Evolutionary conservation across 30 jellyfish, hydroid and myxozoan genomes (phyloP).

Genomic region (Catostylus mosaicus): DNA sequence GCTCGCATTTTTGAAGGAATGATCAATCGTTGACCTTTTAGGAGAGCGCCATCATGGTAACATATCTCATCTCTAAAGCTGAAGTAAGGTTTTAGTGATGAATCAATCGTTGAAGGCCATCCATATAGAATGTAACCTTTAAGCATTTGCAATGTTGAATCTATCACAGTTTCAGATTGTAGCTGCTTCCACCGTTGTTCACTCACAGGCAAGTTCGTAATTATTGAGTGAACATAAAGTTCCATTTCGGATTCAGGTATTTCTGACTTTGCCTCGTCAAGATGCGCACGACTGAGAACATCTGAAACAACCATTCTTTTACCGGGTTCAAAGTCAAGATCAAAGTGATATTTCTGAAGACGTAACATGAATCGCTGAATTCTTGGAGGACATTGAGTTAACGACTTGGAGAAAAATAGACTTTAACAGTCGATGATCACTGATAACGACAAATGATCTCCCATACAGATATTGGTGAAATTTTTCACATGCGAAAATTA

Average conservation of each 20-base stretch:
- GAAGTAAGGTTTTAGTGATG: conserved; percentile 11
- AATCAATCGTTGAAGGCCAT: neutral
- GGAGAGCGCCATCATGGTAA: conserved; percentile 3
- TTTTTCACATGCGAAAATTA: neutral
- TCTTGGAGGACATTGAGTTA: conserved; percentile 42
- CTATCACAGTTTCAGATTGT: neutral
- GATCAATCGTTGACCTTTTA: conserved; percentile 35
- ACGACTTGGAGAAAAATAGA: conserved; percentile 20
- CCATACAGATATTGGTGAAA: conserved; percentile 54
- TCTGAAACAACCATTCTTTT: conserved; percentile 28
- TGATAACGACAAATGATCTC: conserved; percentile 11
- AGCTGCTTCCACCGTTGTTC: neutral
- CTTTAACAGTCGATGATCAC: conserved; percentile 51
- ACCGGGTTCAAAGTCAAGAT: conserved; percentile 14
- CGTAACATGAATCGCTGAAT: conserved; percentile 33
- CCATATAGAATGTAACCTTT: conserved; percentile 18
- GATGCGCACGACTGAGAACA: conserved; percentile 66
- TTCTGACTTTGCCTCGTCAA: conserved; percentile 27
- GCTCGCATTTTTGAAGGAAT: conserved; percentile 50
- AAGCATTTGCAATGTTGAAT: conserved; percentile 1
- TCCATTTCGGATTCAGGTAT: conserved; percentile 28
- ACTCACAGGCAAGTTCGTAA: neutral
- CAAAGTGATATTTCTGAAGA: conserved; percentile 33
- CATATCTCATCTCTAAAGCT: conserved; percentile 34
- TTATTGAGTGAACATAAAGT: conserved; percentile 9